Evolutionary conservation across 2,113 vertebrate species (phyloP).

Genomic region (Cynopterus brachyotis): DNA sequence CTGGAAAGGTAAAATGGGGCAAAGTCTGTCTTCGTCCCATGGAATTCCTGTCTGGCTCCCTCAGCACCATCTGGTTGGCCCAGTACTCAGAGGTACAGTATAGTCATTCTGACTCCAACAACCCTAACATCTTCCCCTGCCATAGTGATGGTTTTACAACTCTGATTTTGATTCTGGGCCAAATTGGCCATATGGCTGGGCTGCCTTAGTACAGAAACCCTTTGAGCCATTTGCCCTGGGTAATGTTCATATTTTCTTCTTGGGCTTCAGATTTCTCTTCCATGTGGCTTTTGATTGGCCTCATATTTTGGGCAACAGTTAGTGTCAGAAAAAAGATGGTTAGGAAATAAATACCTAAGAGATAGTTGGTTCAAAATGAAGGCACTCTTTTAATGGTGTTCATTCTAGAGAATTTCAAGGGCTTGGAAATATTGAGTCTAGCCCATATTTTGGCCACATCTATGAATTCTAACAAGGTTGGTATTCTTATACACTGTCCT

Average conservation of each 20-base stretch:
- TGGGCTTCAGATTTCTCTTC: constrained; percentile 33
- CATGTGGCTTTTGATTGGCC: constrained; percentile 44
- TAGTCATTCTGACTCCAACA: constrained; percentile 18
- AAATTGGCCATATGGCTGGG: constrained; percentile 61
- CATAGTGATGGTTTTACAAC: constrained; percentile 40
- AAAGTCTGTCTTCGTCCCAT: not conserved
- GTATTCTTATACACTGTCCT: not conserved
- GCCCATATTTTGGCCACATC: constrained; percentile 6
- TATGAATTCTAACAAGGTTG: not conserved
- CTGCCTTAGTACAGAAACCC: constrained; percentile 37
- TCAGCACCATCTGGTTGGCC: not conserved
- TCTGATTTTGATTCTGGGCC: constrained; percentile 64
- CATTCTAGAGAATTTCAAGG: not conserved
- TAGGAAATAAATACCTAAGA: constrained; percentile 59
- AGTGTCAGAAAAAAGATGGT: constrained; percentile 37
- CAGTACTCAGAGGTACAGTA: not conserved
- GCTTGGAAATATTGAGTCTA: not conserved
- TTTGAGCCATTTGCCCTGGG: constrained; percentile 42
- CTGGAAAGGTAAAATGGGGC: not conserved
- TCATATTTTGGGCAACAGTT: constrained; percentile 26
- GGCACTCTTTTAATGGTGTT: not conserved
- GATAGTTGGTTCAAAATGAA: constrained; percentile 33
- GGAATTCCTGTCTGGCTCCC: constrained; percentile 52
- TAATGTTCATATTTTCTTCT: constrained; percentile 19
- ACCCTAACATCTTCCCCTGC: not conserved